phyloP scores from a whole-genome alignment of 2,888 invertebrate species.

The Mythimna ferrago region DNA sequence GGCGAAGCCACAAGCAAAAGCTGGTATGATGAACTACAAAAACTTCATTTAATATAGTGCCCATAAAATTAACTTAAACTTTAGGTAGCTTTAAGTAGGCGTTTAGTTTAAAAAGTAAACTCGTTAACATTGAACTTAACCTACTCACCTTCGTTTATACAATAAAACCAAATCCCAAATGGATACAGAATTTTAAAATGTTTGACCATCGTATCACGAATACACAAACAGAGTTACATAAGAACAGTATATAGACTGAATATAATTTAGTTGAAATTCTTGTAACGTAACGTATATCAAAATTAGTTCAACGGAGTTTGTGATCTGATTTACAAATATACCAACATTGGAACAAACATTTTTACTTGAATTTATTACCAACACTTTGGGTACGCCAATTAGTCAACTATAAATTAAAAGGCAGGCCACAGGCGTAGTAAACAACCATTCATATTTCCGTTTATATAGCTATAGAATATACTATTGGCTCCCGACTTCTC shows the following conservation, averaged over 20 bases:
- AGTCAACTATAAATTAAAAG: slow-evolving; percentile 50
- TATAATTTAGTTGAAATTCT: slow-evolving; percentile 49
- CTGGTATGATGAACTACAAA: background rate
- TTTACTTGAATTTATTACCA: slow-evolving; percentile 55
- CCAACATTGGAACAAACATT: slow-evolving; percentile 33
- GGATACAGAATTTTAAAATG: slow-evolving; percentile 39
- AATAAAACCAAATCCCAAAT: slow-evolving; percentile 37
- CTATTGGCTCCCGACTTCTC: slow-evolving; percentile 45
- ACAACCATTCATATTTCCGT: slow-evolving; percentile 38
- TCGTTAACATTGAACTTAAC: slow-evolving; percentile 55
- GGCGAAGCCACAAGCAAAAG: too few species aligned
- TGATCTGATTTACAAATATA: slow-evolving; percentile 43
- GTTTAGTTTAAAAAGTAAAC: background rate
- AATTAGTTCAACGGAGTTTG: slow-evolving; percentile 47
- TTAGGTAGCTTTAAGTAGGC: slow-evolving; percentile 11
- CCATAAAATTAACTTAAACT: background rate
- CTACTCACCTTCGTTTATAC: slow-evolving; percentile 36
- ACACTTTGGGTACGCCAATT: slow-evolving; percentile 58
- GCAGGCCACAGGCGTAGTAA: slow-evolving; percentile 29
- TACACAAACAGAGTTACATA: slow-evolving; percentile 49
- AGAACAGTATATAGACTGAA: slow-evolving; percentile 21
- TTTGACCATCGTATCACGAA: slow-evolving; percentile 37
- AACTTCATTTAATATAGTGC: background rate
- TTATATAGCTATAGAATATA: slow-evolving; percentile 61
- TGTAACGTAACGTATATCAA: slow-evolving; percentile 37